Evolutionary conservation across 2,888 invertebrate genomes (phyloP).

Genomic region (Lacanobia wlatinum): DNA sequence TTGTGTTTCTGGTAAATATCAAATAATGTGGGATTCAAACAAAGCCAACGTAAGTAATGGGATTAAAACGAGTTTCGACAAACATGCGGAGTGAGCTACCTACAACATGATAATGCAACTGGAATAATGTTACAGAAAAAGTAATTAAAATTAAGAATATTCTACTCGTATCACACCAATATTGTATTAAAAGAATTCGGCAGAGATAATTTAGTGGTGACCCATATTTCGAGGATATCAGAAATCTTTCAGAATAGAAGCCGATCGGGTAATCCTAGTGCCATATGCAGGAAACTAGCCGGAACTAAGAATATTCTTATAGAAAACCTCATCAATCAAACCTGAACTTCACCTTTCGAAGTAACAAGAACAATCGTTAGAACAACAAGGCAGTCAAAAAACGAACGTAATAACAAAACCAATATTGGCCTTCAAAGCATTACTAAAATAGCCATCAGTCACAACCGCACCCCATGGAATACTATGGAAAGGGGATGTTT

Average conservation of each 20-base stretch:
- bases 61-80: slow-evolving; percentile 58
- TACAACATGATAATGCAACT: slow-evolving; percentile 42
- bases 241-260: no score
- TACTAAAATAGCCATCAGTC: slow-evolving; percentile 76
- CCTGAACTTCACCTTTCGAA: slow-evolving; percentile 8
- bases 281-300: background rate
- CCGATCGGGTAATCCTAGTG: background rate
- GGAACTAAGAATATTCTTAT: slow-evolving; percentile 1
- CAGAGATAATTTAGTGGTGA: background rate
- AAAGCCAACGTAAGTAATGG: slow-evolving; percentile 53
- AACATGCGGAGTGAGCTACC: slow-evolving; percentile 8
- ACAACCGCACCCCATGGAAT: slow-evolving; percentile 73
- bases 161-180: background rate
- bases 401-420: slow-evolving; percentile 69
- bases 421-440: slow-evolving; percentile 75
- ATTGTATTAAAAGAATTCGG: background rate
- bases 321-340: background rate
- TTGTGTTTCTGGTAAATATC: slow-evolving; percentile 56
- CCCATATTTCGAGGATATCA: background rate
- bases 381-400: slow-evolving; percentile 64
- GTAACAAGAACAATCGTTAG: background rate
- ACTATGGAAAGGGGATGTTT: slow-evolving; percentile 75
- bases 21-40: slow-evolving; percentile 53
- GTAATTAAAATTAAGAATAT: slow-evolving; percentile 9
- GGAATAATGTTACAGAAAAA: slow-evolving; percentile 67